Evolutionary conservation across 1,140 invertebrate genomes (phyloP).

Genomic region (Telenomus remus): DNA sequence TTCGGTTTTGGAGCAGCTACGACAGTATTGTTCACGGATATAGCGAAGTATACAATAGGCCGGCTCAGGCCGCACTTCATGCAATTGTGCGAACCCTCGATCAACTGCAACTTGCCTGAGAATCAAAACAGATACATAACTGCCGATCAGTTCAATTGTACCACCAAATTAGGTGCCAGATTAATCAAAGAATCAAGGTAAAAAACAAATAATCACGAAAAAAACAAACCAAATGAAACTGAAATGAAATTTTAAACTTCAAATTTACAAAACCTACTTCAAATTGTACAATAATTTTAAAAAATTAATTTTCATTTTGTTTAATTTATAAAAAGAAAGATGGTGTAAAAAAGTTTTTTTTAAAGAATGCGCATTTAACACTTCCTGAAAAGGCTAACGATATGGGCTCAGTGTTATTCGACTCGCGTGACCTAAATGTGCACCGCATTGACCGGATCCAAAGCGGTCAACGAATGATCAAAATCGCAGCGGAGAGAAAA

Average conservation of each 20-base stretch:
- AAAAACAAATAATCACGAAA: slow-evolving; percentile 4
- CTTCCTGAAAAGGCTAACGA: neutral
- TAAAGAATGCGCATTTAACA: too few relatives aligned
- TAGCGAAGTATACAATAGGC: slow-evolving; percentile 94
- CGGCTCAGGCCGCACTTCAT: slow-evolving; percentile 94
- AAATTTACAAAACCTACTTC: too few relatives aligned
- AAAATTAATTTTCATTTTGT: too few relatives aligned
- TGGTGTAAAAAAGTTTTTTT: too few relatives aligned
- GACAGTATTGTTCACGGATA: slow-evolving; percentile 89
- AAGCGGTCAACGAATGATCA: slow-evolving; percentile 13
- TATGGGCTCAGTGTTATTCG: too few relatives aligned
- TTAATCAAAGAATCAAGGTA: slow-evolving; percentile 83
- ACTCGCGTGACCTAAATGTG: slow-evolving; percentile 9
- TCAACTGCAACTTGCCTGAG: slow-evolving; percentile 76
- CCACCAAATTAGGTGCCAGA: slow-evolving; percentile 72
- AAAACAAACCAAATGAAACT: too few relatives aligned
- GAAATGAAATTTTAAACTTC: too few relatives aligned
- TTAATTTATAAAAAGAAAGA: too few relatives aligned
- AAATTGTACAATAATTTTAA: too few relatives aligned
- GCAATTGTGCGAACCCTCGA: slow-evolving; percentile 80
- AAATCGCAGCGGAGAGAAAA: neutral
- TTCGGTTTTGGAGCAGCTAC: slow-evolving; percentile 91
- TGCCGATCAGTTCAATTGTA: slow-evolving; percentile 77
- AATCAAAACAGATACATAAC: slow-evolving; percentile 80
- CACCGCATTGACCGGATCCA: neutral